Evolutionary conservation across 2,888 invertebrate genomes (phyloP).

Genomic region (Stenodema calcarata): DNA sequence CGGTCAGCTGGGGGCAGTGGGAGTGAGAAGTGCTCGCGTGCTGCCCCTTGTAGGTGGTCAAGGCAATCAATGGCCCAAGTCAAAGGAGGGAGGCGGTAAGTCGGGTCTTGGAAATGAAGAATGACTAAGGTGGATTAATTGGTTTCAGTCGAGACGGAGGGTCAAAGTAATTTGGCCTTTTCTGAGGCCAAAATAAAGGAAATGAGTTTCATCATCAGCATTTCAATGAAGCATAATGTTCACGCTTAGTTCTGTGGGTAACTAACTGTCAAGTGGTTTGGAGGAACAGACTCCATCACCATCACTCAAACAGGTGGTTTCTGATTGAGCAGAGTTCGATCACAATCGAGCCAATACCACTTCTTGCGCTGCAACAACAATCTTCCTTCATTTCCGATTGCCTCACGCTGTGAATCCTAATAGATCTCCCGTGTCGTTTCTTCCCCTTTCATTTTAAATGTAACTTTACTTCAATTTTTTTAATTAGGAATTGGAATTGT

Average conservation of each 20-base stretch:
- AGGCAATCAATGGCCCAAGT: constrained; percentile 46
- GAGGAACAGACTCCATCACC: not conserved
- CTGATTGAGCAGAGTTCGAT: not conserved
- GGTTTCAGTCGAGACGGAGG: constrained; percentile 9
- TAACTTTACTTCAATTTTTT: too few species aligned
- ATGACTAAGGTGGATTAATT: constrained; percentile 40
- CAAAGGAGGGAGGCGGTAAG: constrained; percentile 13
- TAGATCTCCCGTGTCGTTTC: too few species aligned
- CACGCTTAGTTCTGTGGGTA: too few species aligned
- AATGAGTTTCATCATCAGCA: not conserved
- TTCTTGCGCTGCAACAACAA: too few species aligned
- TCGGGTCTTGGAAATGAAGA: constrained; percentile 41
- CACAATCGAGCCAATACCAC: too few species aligned
- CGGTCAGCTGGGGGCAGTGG: not conserved
- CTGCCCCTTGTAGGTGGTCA: constrained; percentile 42
- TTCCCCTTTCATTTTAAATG: too few species aligned
- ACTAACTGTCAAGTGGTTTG: not conserved
- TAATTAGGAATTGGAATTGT: too few species aligned
- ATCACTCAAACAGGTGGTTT: not conserved
- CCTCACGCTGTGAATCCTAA: too few species aligned
- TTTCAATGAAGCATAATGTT: too few species aligned
- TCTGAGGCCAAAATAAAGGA: not conserved
- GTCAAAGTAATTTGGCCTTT: constrained; percentile 10
- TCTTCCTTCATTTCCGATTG: too few species aligned
- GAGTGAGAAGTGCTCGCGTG: constrained; percentile 22